Percentiles rank a stretch among this genome's conserved stretches.
phyloP scores from a whole-genome alignment of 2,888 invertebrate species.

The Willowsia nigromaculata region DNA sequence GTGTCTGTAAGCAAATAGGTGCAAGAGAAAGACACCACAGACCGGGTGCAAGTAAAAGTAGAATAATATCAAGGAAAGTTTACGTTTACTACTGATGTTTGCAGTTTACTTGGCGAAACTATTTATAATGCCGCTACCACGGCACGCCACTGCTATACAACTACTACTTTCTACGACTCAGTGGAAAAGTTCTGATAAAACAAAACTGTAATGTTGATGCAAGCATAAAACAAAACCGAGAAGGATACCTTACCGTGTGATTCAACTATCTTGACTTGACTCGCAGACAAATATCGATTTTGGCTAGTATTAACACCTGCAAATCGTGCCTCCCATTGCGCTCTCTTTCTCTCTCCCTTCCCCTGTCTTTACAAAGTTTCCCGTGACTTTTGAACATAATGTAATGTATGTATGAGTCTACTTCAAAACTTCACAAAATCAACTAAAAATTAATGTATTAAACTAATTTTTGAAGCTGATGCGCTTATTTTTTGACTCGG shows the following conservation, averaged over 20 bases:
- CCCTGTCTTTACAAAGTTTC: neutral
- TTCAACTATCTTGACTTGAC: constrained; percentile 45
- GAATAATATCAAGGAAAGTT: constrained; percentile 40
- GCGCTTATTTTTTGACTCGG: too few species aligned
- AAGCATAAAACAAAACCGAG: constrained; percentile 37
- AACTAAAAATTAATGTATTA: constrained; percentile 3
- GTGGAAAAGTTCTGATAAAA: constrained; percentile 8
- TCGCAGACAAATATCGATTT: constrained; percentile 37
- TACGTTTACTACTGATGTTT: constrained; percentile 55
- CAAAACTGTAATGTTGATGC: constrained; percentile 34
- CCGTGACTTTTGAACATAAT: neutral
- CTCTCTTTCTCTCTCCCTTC: neutral
- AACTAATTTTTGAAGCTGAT: neutral
- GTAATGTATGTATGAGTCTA: neutral
- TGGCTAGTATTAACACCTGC: constrained; percentile 37
- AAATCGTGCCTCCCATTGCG: constrained; percentile 17
- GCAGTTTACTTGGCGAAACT: constrained; percentile 4
- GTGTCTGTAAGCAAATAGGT: constrained; percentile 17
- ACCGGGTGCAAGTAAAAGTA: constrained; percentile 10
- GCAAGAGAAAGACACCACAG: constrained; percentile 38
- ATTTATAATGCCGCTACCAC: constrained; percentile 23
- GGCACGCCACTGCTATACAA: neutral
- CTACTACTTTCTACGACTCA: neutral
- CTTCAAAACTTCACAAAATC: constrained; percentile 9
- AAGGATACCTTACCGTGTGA: constrained; percentile 34